Evolutionary conservation across 2,797 vertebrate species (phyloP), one percentile per base, ranked within the genome.

Genomic region (Okamejei kenojei): DNA sequence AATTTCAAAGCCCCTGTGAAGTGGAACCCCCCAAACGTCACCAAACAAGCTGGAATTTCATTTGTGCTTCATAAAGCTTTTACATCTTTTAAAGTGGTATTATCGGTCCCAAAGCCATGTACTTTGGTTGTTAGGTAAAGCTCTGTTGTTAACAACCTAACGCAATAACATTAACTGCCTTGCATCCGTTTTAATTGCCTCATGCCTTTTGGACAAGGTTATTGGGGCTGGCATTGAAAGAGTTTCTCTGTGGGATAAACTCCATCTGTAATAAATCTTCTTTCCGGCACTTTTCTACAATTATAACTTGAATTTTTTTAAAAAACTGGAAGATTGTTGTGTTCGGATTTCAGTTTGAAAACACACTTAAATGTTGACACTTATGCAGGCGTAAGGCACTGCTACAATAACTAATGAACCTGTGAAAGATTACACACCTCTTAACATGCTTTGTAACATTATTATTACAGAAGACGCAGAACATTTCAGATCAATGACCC

Each of bases 81-180:
- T 68, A n/a, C 84, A 68, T 88, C 7, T 65, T 68, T 68, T 35
- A 68, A 88, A 88, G 17, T 35, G 84, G 84, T 19, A 32, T 88
- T 63, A 65, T 68, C 82, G 29, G 13, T 86, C 58, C 82, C 61
- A 88, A 19, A 21, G 84, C 32, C 7, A 63, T 29, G n/a, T n/a
- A 68, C 19, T 15, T n/a, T 88, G n/a, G 61, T 68, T 68, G 84
- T 68, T 88, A 21, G 15, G 84, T 15, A 35, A 88, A 88, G 63
- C n/a, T 19, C 32, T 88, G 82, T 86, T 86, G 58, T 17, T 86
- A 86, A 61, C 82, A 86, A 86, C 82, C n/a, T 32, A 86, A 86
- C 58, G n/a, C 82, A 86, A 63, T 63, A 15, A n/a, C 29, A 63
- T 65, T 29, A 86, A 11, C 82, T 86, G 61, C 26, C 61, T 63